Percentiles rank a stretch among this genome's conserved stretches.
These are phyloP conservation scores for Leucania comma DNA, from an alignment of 2,888 invertebrate genomes.

Conservation along the genomic window DNA sequence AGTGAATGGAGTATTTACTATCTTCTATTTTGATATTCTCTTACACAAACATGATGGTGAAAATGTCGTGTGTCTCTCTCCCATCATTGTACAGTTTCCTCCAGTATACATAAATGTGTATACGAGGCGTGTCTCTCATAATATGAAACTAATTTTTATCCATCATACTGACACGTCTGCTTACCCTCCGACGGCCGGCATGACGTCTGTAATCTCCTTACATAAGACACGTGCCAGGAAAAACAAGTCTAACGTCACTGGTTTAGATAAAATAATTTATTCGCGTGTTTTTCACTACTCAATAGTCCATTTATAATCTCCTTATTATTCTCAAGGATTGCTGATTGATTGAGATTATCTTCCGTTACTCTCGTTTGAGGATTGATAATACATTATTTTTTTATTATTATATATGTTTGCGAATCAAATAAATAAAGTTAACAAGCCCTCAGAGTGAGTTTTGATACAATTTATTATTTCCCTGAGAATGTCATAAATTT, in stretches of 20 bases:
- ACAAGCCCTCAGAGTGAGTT: slow-evolving; percentile 30
- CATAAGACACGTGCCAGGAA: slow-evolving; percentile 50
- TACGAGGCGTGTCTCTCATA: background rate
- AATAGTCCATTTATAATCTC: slow-evolving; percentile 8
- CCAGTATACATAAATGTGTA: background rate
- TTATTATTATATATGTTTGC: slow-evolving; percentile 14
- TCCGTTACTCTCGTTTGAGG: slow-evolving; percentile 44
- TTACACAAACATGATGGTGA: background rate
- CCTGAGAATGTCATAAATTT: slow-evolving; percentile 6
- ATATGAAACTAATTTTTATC: background rate
- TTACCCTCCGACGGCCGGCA: background rate
- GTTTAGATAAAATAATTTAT: slow-evolving; percentile 49
- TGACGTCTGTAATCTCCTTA: slow-evolving; percentile 15
- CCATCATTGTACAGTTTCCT: background rate
- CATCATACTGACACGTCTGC: background rate
- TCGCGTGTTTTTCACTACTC: slow-evolving; percentile 42
- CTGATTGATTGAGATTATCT: slow-evolving; percentile 30
- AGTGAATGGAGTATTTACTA: background rate
- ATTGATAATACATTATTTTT: slow-evolving; percentile 24
- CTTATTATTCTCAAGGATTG: slow-evolving; percentile 15
- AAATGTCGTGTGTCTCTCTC: background rate
- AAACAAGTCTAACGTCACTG: slow-evolving; percentile 56
- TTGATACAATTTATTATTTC: slow-evolving; percentile 47
- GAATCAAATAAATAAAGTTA: slow-evolving; percentile 37
- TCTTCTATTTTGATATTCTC: background rate